These are phyloP conservation scores for Lagothrix lagotricha DNA, from an alignment of 2,797 vertebrate genomes.

Conservation along the genomic window DNA sequence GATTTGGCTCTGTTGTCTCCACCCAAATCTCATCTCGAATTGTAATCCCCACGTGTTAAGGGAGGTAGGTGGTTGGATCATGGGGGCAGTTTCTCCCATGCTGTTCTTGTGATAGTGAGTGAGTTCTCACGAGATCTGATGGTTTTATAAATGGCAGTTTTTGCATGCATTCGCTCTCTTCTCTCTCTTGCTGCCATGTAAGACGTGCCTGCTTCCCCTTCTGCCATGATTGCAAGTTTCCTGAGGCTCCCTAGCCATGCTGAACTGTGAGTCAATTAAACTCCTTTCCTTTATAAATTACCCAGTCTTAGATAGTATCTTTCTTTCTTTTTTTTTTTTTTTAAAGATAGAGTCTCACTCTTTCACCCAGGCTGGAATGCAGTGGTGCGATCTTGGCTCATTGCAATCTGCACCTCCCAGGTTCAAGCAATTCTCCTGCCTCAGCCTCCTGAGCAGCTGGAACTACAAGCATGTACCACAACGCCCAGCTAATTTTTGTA, in stretches of 20 bases:
- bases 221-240: neutral
- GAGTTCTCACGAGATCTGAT: neutral
- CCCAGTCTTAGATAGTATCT: neutral
- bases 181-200: neutral
- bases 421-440: neutral
- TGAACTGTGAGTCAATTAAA: neutral
- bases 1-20: neutral
- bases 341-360: neutral
- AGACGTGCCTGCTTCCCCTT: neutral
- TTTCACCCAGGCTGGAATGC: neutral
- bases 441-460: neutral
- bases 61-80: neutral
- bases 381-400: neutral
- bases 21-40: neutral
- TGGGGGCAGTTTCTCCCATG: neutral
- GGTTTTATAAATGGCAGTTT: neutral
- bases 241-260: neutral
- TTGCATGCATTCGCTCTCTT: neutral
- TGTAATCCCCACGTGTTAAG: neutral
- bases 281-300: neutral
- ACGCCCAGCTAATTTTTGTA: neutral
- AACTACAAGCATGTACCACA: accelerated
- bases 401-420: neutral
- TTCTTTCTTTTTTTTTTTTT: too few species aligned
- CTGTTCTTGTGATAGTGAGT: neutral